phyloP scores from a whole-genome alignment of 30 jellyfish, hydroid and myxozoan species.

The Cassiopea andromeda region DNA sequence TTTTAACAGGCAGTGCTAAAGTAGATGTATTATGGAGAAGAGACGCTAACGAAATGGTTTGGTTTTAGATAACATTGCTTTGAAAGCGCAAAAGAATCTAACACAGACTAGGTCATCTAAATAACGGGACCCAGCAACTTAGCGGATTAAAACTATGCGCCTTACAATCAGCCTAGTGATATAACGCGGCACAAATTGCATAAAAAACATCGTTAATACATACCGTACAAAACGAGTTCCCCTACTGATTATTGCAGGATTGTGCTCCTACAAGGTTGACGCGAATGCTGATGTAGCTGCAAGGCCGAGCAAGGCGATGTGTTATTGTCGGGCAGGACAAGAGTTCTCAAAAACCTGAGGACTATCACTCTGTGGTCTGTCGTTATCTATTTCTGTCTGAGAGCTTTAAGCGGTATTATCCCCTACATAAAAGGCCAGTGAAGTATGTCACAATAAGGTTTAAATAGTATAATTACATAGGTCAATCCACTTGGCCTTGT shows the following conservation, averaged over 20 bases:
- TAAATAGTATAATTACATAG: conserved; percentile 69
- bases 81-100: not conserved
- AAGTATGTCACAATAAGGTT: conserved; percentile 74
- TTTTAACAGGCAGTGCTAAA: not conserved
- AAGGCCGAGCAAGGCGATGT: conserved; percentile 14
- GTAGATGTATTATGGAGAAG: not conserved
- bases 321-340: conserved; percentile 31
- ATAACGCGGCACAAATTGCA: not conserved
- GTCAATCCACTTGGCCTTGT: conserved; percentile 81
- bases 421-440: conserved; percentile 66
- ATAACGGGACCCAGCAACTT: conserved; percentile 21
- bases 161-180: not conserved
- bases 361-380: conserved; percentile 72
- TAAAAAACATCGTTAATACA: not conserved
- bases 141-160: conserved; percentile 4
- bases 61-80: not conserved
- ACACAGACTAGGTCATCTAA: not conserved
- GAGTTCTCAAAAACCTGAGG: conserved; percentile 50
- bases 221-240: not conserved
- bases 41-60: not conserved
- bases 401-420: conserved; percentile 77
- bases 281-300: not conserved
- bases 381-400: conserved; percentile 81
- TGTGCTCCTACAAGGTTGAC: not conserved
- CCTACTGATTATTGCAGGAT: not conserved